A percentile compares a stretch with the other conserved stretches of the same genome.
Conservation (phyloP, 2,113 vertebrate genomes). For the Myotis davidii region DNA sequence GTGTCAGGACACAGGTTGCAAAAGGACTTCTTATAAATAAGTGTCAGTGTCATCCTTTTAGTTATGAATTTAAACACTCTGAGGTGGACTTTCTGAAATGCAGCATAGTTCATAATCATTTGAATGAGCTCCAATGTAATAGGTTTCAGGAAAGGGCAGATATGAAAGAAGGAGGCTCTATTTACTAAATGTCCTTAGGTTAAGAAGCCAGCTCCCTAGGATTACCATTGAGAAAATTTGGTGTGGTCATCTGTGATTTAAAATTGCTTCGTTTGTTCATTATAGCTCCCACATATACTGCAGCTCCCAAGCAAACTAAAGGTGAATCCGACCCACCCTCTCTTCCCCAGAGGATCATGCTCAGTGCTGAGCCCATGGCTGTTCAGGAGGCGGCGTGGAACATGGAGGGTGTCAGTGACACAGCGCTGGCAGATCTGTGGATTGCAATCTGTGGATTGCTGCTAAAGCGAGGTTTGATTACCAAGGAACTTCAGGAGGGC, state of each 20-base stretch:
- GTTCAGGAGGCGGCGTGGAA: neutral
- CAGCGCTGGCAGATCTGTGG: no score
- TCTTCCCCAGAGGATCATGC: neutral
- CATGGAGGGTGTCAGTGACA: no score
- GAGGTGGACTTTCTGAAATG: neutral
- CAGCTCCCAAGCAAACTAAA: neutral
- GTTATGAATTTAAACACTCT: neutral
- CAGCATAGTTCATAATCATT: conserved; percentile 31
- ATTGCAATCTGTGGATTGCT: neutral
- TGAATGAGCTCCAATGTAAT: neutral
- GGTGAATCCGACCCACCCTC: neutral
- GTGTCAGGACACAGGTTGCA: neutral
- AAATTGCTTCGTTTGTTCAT: neutral
- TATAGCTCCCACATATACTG: neutral
- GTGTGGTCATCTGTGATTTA: neutral
- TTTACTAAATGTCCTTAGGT: neutral
- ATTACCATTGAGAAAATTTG: neutral
- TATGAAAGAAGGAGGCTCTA: neutral
- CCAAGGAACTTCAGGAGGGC: neutral
- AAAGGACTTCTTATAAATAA: neutral
- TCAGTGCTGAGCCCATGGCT: neutral
- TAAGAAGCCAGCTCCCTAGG: neutral
- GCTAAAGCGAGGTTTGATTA: neutral
- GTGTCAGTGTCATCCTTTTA: neutral
- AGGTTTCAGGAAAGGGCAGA: neutral